Percentiles rank a stretch among this genome's conserved stretches.
Conservation (phyloP, 1,140 invertebrate genomes). For the Melitaea cinxia region DNA sequence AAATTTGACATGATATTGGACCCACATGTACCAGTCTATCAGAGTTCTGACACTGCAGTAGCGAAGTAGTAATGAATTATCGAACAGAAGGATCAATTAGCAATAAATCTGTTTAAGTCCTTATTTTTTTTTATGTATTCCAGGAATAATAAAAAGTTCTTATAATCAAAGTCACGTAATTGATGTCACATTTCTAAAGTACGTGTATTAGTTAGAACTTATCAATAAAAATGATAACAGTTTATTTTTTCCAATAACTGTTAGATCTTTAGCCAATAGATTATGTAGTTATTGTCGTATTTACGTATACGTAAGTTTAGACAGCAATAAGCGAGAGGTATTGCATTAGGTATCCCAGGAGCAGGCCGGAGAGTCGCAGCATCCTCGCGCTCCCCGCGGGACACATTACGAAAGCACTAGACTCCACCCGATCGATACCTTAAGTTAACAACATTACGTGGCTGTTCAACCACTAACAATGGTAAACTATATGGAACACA, state of each 20-base stretch:
- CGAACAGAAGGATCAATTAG: background rate
- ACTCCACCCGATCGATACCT: slow-evolving; percentile 70
- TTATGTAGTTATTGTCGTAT: background rate
- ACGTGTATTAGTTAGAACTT: no score
- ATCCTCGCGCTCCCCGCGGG: slow-evolving; percentile 65
- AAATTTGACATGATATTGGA: slow-evolving; percentile 66
- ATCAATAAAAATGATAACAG: background rate
- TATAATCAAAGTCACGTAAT: no score
- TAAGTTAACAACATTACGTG: slow-evolving; percentile 72
- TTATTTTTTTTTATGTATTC: no score
- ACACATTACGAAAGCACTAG: slow-evolving; percentile 76
- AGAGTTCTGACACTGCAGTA: slow-evolving; percentile 17
- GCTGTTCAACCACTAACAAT: slow-evolving; percentile 51
- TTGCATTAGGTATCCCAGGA: slow-evolving; percentile 67
- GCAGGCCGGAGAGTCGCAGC: slow-evolving; percentile 64
- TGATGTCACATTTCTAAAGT: no score
- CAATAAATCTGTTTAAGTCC: background rate
- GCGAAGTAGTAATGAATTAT: slow-evolving; percentile 18
- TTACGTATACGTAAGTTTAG: slow-evolving; percentile 17
- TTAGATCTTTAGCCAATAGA: background rate
- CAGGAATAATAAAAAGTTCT: no score
- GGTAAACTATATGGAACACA: slow-evolving; percentile 28
- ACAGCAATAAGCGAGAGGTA: slow-evolving; percentile 47
- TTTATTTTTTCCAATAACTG: background rate
- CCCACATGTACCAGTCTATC: slow-evolving; percentile 50